Percentiles rank a stretch among this genome's conserved stretches.
Conservation (phyloP, 2,797 vertebrate species). For the Chelmon rostratus region DNA sequence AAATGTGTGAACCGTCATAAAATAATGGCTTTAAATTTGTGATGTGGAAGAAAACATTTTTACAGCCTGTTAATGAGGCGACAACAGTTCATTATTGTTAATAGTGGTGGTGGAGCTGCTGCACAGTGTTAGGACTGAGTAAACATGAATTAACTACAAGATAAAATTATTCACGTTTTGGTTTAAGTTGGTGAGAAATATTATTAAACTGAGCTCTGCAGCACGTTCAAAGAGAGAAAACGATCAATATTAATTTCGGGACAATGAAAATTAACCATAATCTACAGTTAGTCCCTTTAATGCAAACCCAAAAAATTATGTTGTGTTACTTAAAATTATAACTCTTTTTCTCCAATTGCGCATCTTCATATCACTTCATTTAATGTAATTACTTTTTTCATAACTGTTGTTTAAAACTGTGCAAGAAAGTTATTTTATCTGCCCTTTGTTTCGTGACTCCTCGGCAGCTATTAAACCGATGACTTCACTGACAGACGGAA, state of each 20-base stretch:
- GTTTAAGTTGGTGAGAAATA: not conserved
- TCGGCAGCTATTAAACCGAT: not conserved
- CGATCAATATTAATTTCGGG: not conserved
- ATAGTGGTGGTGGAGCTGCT: too few relatives aligned
- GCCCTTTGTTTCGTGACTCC: not conserved
- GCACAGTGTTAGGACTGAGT: too few relatives aligned
- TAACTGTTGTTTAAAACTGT: not conserved
- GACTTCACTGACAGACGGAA: not conserved
- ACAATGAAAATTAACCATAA: not conserved
- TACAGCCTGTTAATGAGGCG: not conserved
- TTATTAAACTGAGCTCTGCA: not conserved
- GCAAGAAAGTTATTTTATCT: not conserved
- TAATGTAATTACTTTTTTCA: not conserved
- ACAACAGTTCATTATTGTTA: not conserved
- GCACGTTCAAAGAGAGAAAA: not conserved
- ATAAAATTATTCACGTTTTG: conserved; percentile 3
- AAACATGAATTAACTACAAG: conserved; percentile 26
- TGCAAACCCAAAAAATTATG: not conserved
- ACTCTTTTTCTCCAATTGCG: not conserved
- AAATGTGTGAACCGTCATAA: not conserved
- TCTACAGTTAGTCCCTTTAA: not conserved
- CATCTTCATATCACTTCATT: not conserved
- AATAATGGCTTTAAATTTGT: not conserved
- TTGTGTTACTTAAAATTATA: not conserved
- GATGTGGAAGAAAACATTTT: not conserved